phyloP scores from a whole-genome alignment of 1,140 invertebrate genomes.

The Palaemon carinicauda region DNA sequence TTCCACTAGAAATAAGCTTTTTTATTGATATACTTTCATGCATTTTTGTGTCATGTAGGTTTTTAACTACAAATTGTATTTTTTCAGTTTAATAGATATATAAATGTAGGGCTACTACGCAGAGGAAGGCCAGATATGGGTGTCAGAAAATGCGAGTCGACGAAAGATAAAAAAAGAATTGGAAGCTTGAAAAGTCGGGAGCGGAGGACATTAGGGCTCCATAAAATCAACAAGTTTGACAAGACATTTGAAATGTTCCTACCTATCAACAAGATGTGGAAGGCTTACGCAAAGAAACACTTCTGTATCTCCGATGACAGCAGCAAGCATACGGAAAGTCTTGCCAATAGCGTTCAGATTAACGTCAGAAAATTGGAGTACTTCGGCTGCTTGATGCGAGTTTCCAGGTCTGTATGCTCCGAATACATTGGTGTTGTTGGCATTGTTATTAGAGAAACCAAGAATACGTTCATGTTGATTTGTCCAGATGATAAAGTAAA shows the following conservation, averaged over 20 bases:
- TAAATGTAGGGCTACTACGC: too few relatives aligned
- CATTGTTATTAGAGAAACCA: conserved; percentile 56
- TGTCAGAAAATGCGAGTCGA: too few relatives aligned
- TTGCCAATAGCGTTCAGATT: conserved; percentile 35
- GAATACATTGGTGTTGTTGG: conserved; percentile 41
- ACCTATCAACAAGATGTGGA: conserved; percentile 52
- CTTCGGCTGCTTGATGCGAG: conserved; percentile 50
- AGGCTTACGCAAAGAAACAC: conserved; percentile 38
- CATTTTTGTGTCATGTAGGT: too few relatives aligned
- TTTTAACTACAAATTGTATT: too few relatives aligned
- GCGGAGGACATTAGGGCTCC: conserved; percentile 41
- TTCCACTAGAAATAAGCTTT: too few relatives aligned
- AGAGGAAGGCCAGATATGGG: too few relatives aligned
- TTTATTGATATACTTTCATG: too few relatives aligned
- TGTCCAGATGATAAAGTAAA: conserved; percentile 50
- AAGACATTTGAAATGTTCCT: conserved; percentile 52
- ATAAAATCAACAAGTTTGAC: conserved; percentile 32
- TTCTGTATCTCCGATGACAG: neutral
- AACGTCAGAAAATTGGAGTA: conserved; percentile 54
- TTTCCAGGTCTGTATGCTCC: conserved; percentile 48
- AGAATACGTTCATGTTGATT: conserved; percentile 52
- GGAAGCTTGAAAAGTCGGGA: conserved; percentile 34
- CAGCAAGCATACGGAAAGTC: too few relatives aligned
- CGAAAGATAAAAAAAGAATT: neutral
- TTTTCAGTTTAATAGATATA: too few relatives aligned